Evolutionary conservation across 2,113 vertebrate species (phyloP).

Genomic region (Istiophorus platypterus): DNA sequence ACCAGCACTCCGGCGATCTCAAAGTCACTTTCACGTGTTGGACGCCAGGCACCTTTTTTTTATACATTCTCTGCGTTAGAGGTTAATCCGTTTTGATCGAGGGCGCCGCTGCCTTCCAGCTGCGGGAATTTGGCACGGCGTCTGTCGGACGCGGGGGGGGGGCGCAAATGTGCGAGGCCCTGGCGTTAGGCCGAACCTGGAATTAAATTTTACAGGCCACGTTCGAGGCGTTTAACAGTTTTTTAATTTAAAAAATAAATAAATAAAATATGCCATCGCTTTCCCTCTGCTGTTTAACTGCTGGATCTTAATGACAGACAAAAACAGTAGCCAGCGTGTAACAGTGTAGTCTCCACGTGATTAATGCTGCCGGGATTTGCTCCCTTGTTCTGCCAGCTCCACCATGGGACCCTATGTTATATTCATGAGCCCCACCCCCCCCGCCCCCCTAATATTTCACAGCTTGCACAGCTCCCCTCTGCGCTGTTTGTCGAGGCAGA

Average conservation of each 20-base stretch:
- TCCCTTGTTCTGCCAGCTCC: not conserved
- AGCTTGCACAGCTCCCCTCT: no score
- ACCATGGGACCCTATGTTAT: not conserved
- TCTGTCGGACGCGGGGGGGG: constrained; percentile 39
- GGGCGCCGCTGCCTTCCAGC: constrained; percentile 27
- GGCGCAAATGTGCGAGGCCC: constrained; percentile 36
- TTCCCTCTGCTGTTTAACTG: constrained; percentile 38
- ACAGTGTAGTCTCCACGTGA: not conserved
- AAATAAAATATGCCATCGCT: constrained; percentile 2
- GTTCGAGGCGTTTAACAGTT: constrained; percentile 67
- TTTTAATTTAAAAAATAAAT: not conserved
- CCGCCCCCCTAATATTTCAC: no score
- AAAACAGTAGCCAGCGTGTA: not conserved
- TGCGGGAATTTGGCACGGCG: constrained; percentile 46
- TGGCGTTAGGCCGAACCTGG: constrained; percentile 52
- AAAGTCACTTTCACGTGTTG: not conserved
- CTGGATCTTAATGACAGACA: constrained; percentile 37
- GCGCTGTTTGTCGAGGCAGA: no score
- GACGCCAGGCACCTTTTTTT: not conserved
- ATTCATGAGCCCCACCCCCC: no score
- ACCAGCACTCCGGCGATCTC: no score
- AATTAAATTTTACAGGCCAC: constrained; percentile 64
- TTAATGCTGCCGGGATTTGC: constrained; percentile 13
- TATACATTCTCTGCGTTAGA: constrained; percentile 19
- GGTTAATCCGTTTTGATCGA: constrained; percentile 54